A percentile compares a stretch with the other conserved stretches of the same genome.
Evolutionary conservation across 2,888 invertebrate genomes (phyloP).

Genomic region (Dorcus parallelipipedus): DNA sequence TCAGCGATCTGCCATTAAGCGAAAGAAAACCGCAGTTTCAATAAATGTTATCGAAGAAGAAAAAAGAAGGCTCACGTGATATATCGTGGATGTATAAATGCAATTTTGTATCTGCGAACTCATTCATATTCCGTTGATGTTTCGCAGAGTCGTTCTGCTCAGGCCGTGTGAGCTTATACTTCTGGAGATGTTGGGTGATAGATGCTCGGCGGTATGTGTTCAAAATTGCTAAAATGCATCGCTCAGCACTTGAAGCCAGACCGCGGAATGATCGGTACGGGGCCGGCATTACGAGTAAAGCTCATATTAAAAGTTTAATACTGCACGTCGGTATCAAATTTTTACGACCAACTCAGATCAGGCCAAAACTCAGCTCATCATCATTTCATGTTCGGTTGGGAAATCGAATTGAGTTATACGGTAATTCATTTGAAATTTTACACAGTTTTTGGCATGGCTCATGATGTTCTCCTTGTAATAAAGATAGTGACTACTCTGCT

Average conservation of each 20-base stretch:
- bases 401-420: slow-evolving; percentile 12
- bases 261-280: no score
- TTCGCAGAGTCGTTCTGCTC: slow-evolving; percentile 36
- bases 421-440: slow-evolving; percentile 10
- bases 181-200: slow-evolving; percentile 40
- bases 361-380: slow-evolving; percentile 10
- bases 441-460: background rate
- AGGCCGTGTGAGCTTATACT: slow-evolving; percentile 38
- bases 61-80: slow-evolving; percentile 14
- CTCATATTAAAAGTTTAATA: slow-evolving; percentile 33
- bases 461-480: no score
- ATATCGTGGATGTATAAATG: slow-evolving; percentile 32
- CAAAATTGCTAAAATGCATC: slow-evolving; percentile 43
- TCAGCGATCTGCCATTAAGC: no score
- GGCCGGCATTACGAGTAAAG: background rate
- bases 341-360: background rate
- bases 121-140: slow-evolving; percentile 41
- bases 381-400: slow-evolving; percentile 11
- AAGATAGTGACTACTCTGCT: no score
- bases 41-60: background rate
- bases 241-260: slow-evolving; percentile 33
- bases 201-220: slow-evolving; percentile 31
- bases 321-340: slow-evolving; percentile 6
- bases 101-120: slow-evolving; percentile 36
- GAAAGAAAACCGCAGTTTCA: no score